phyloP scores from a whole-genome alignment of 2,113 vertebrate genomes.

The Strigops habroptila region DNA sequence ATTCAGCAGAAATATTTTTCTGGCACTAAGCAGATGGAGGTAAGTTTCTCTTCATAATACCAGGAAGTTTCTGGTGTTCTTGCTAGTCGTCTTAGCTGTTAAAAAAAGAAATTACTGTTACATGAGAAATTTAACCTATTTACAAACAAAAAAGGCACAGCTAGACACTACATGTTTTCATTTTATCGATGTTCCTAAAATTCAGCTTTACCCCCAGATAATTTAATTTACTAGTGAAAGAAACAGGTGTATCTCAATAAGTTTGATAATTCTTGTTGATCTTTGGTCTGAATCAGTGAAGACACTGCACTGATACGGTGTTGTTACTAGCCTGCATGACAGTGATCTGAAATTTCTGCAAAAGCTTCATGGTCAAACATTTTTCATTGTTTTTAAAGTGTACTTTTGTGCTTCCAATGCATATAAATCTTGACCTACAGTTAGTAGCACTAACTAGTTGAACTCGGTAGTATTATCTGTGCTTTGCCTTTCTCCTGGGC shows the following conservation, averaged over 20 bases:
- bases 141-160: background rate
- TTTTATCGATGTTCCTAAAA: background rate
- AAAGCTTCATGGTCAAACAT: background rate
- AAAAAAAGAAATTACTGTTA: background rate
- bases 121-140: background rate
- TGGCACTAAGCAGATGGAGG: background rate
- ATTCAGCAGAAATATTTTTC: background rate
- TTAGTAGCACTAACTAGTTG: background rate
- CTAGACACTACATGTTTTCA: background rate
- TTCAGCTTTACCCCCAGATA: background rate
- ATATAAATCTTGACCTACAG: background rate
- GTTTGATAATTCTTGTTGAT: background rate
- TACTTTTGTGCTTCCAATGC: background rate
- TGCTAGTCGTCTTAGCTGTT: background rate
- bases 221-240: background rate
- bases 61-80: background rate
- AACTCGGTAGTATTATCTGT: background rate
- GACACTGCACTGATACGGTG: background rate
- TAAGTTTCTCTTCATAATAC: background rate
- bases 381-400: background rate
- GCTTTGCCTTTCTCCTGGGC: background rate
- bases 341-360: background rate
- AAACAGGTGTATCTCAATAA: background rate
- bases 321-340: background rate
- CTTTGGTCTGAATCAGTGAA: background rate